Evolutionary conservation across 1,140 invertebrate species (phyloP).

Genomic region (Melitaea cinxia): DNA sequence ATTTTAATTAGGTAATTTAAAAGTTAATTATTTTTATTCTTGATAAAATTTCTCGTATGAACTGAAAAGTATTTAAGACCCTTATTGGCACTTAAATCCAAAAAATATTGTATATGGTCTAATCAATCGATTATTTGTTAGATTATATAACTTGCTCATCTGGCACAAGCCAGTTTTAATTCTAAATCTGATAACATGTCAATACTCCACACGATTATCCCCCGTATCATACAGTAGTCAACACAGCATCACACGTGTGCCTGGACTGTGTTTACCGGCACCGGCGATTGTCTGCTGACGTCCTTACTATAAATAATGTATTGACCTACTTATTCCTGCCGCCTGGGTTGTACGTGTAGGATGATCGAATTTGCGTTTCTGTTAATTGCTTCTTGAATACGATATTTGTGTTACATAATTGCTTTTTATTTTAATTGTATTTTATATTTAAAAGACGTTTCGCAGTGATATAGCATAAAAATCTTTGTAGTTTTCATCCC

Average conservation of each 20-base stretch:
- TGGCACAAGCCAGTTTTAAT: no score
- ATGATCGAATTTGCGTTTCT: conserved; percentile 12
- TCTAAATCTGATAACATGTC: no score
- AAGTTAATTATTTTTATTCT: no score
- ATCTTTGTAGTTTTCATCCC: background rate
- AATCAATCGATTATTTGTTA: no score
- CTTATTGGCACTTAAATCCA: no score
- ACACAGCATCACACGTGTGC: conserved; percentile 31
- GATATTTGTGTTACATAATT: background rate
- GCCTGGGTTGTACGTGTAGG: conserved; percentile 12
- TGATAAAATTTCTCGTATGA: no score
- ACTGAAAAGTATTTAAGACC: no score
- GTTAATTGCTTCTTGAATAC: conserved; percentile 5
- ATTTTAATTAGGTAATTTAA: no score
- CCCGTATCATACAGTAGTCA: background rate
- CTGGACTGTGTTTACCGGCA: conserved; percentile 37
- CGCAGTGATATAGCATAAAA: background rate
- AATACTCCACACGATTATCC: no score
- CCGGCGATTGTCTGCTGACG: conserved; percentile 44
- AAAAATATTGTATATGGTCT: no score
- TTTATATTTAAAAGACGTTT: background rate
- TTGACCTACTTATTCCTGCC: conserved; percentile 49
- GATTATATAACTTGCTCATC: no score
- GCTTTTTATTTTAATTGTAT: no score
- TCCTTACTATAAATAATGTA: conserved; percentile 59